Evolutionary conservation across 2,888 invertebrate genomes (phyloP).

Genomic region (Acronicta leporina): DNA sequence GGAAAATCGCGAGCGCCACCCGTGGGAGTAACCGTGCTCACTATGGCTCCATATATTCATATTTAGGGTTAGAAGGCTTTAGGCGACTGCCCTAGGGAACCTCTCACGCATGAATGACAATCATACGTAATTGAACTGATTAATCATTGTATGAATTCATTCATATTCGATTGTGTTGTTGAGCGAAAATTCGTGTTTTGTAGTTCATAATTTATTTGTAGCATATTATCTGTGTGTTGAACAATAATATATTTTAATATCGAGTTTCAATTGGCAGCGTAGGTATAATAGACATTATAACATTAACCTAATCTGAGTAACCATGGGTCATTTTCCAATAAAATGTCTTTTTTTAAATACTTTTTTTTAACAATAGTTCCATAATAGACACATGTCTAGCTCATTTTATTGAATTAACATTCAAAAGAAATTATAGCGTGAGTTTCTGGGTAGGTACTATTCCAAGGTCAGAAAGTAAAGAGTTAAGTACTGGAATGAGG

Average conservation of each 20-base stretch:
- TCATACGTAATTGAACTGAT: constrained; percentile 63
- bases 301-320: too few species aligned
- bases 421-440: too few species aligned
- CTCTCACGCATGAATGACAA: constrained; percentile 64
- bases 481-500: too few species aligned
- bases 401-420: too few species aligned
- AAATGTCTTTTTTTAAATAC: too few species aligned
- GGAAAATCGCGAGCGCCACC: constrained; percentile 79
- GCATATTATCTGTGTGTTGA: not conserved
- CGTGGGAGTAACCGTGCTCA: constrained; percentile 72
- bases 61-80: constrained; percentile 73
- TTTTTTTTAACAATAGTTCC: too few species aligned
- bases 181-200: constrained; percentile 4
- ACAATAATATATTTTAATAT: not conserved
- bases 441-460: too few species aligned
- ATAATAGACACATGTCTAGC: too few species aligned
- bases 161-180: constrained; percentile 28
- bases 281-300: too few species aligned
- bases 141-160: constrained; percentile 47
- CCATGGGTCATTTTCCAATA: too few species aligned
- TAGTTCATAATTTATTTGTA: constrained; percentile 13
- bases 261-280: too few species aligned
- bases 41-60: constrained; percentile 84
- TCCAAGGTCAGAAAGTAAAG: too few species aligned
- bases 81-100: constrained; percentile 55